Evolutionary conservation across 2,113 vertebrate species (phyloP).

Genomic region (Indicator indicator): DNA sequence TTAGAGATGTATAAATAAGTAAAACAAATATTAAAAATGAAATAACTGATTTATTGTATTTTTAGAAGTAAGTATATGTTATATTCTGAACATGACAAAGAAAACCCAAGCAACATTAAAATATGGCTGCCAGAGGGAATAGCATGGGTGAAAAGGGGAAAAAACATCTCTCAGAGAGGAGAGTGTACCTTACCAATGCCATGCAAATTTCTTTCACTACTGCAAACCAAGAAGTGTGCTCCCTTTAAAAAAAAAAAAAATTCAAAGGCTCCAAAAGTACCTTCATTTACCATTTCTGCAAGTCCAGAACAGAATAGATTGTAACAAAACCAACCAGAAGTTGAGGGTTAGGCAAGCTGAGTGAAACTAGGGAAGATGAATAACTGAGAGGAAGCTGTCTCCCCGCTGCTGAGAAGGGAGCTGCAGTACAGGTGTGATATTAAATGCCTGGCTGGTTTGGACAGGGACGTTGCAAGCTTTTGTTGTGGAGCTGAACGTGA

Average conservation of each 20-base stretch:
- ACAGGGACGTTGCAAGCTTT: not conserved
- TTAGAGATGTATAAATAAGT: not conserved
- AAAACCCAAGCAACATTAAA: not conserved
- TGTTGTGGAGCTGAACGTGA: not conserved
- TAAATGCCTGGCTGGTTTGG: not conserved
- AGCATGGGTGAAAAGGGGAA: not conserved
- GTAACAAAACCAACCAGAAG: not conserved
- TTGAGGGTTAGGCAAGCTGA: not conserved
- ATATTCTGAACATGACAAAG: not conserved
- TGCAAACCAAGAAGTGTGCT: not conserved
- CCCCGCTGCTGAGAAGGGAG: not conserved
- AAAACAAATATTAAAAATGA: not conserved
- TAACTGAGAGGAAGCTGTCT: not conserved
- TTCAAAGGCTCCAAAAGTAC: not conserved
- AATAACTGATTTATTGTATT: not conserved
- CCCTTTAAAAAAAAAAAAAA: not conserved
- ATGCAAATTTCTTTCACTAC: not conserved
- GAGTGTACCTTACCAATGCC: not conserved
- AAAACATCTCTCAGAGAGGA: not conserved
- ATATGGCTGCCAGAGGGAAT: not conserved
- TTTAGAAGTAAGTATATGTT: not conserved
- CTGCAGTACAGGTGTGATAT: not conserved
- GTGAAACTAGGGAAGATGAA: not conserved
- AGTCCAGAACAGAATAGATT: not conserved
- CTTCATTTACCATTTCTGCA: not conserved